These are phyloP conservation scores for Drosophila miranda DNA, from an alignment of 1,140 invertebrate species.

Conservation along the genomic window DNA sequence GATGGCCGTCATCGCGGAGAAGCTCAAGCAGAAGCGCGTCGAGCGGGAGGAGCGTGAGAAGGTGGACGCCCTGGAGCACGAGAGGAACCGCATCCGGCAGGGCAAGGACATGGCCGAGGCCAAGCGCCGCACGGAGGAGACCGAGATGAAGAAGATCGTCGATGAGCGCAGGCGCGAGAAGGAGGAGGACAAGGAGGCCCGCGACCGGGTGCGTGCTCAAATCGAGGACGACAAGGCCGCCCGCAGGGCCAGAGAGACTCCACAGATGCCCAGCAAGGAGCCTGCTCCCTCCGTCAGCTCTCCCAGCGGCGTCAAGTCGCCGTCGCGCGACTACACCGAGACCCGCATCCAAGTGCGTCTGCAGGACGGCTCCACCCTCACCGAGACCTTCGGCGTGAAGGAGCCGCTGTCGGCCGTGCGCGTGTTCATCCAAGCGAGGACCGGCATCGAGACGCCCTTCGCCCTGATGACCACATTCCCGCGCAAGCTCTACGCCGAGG, in stretches of 20 bases:
- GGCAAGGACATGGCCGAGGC: slow-evolving; percentile 95
- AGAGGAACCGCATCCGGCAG: slow-evolving; percentile 90
- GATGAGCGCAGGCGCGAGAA: slow-evolving; percentile 88
- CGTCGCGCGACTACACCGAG: slow-evolving; percentile 70
- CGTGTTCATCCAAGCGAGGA: slow-evolving; percentile 83
- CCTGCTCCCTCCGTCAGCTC: slow-evolving; percentile 46
- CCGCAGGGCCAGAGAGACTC: slow-evolving; percentile 63
- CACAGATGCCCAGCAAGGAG: neutral
- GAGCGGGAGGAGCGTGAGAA: slow-evolving; percentile 95
- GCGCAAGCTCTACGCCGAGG: slow-evolving; percentile 87
- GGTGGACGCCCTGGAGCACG: slow-evolving; percentile 91
- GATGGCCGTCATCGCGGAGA: slow-evolving; percentile 91
- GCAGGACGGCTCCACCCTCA: slow-evolving; percentile 86
- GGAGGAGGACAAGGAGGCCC: slow-evolving; percentile 86
- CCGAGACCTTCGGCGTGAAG: slow-evolving; percentile 91
- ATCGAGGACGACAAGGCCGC: slow-evolving; percentile 89
- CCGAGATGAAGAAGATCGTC: slow-evolving; percentile 94
- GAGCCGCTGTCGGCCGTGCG: slow-evolving; percentile 95
- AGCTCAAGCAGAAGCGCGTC: slow-evolving; percentile 91
- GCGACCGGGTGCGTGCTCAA: slow-evolving; percentile 87
- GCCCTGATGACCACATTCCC: slow-evolving; percentile 91
- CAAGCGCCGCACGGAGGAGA: slow-evolving; percentile 92
- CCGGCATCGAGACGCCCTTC: slow-evolving; percentile 83
- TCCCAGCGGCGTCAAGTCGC: slow-evolving; percentile 51
- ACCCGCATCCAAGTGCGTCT: slow-evolving; percentile 85